Evolutionary conservation across 2,888 invertebrate genomes (phyloP).

Genomic region (Drosophila infuscata): DNA sequence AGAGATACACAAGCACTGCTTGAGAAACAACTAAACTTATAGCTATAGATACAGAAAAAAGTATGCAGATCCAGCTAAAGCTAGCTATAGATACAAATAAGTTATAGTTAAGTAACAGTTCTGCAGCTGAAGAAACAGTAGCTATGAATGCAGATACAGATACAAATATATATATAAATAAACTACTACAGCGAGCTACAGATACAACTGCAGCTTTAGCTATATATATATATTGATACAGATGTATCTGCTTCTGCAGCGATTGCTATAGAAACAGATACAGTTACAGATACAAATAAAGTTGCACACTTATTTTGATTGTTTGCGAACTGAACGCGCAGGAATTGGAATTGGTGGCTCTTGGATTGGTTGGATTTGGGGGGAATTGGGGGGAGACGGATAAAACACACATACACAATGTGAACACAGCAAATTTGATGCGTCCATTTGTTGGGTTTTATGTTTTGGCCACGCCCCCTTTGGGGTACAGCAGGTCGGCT

Average conservation of each 20-base stretch:
- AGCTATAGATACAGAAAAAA: background rate
- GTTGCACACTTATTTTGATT: conserved; percentile 70
- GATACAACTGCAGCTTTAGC: background rate
- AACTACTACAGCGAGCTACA: background rate
- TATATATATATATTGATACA: background rate
- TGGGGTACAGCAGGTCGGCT: background rate
- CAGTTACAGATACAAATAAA: conserved; percentile 17
- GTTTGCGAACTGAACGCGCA: conserved; percentile 48
- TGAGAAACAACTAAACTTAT: background rate
- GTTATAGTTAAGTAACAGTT: background rate
- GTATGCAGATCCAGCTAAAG: background rate
- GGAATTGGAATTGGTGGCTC: background rate
- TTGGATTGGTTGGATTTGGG: background rate
- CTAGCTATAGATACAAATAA: background rate
- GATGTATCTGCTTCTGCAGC: background rate
- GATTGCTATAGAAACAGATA: background rate
- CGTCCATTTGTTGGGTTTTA: conserved; percentile 42
- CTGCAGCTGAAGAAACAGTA: background rate
- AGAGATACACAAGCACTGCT: background rate
- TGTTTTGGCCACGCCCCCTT: background rate
- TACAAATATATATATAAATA: background rate
- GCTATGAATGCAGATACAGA: background rate
- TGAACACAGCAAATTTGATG: conserved; percentile 27
- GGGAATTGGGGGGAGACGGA: background rate
- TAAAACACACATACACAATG: background rate